Evolutionary conservation across 1,140 invertebrate genomes (phyloP).

Genomic region (Solenopsis invicta): DNA sequence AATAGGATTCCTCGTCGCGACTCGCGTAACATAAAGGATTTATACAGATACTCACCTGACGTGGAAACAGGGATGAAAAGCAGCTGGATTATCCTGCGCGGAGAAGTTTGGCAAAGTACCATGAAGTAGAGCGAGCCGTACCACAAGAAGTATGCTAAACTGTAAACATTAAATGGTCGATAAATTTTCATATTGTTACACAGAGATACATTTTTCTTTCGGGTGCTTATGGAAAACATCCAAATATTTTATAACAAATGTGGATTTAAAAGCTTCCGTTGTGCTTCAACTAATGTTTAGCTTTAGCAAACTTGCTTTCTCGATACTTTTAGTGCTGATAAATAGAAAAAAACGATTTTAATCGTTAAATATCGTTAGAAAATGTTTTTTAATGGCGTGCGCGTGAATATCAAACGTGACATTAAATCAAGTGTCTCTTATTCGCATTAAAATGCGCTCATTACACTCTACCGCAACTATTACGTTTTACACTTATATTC

Average conservation of each 20-base stretch:
- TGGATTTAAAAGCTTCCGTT: neutral
- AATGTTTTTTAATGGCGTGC: neutral
- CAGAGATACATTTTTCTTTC: slow-evolving; percentile 34
- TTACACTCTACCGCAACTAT: neutral
- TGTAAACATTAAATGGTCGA: slow-evolving; percentile 81
- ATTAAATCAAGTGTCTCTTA: slow-evolving; percentile 36
- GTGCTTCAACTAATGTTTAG: neutral
- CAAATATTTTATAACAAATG: neutral
- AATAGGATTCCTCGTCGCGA: slow-evolving; percentile 69
- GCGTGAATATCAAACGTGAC: slow-evolving; percentile 5
- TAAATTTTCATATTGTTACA: slow-evolving; percentile 50
- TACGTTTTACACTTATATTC: neutral
- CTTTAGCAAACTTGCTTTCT: neutral
- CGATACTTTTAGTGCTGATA: neutral
- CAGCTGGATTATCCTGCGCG: slow-evolving; percentile 94
- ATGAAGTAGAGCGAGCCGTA: slow-evolving; percentile 91
- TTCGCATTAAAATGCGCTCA: slow-evolving; percentile 1
- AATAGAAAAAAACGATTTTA: neutral
- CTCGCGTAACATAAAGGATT: slow-evolving; percentile 73
- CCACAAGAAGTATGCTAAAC: slow-evolving; percentile 88
- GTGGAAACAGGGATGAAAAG: slow-evolving; percentile 91
- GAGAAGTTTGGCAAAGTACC: slow-evolving; percentile 93
- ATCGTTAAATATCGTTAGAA: neutral
- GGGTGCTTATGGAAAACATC: slow-evolving; percentile 10
- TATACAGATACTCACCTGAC: slow-evolving; percentile 89